phyloP scores from a whole-genome alignment of 2,113 vertebrate genomes.

The Corydoras sp. region DNA sequence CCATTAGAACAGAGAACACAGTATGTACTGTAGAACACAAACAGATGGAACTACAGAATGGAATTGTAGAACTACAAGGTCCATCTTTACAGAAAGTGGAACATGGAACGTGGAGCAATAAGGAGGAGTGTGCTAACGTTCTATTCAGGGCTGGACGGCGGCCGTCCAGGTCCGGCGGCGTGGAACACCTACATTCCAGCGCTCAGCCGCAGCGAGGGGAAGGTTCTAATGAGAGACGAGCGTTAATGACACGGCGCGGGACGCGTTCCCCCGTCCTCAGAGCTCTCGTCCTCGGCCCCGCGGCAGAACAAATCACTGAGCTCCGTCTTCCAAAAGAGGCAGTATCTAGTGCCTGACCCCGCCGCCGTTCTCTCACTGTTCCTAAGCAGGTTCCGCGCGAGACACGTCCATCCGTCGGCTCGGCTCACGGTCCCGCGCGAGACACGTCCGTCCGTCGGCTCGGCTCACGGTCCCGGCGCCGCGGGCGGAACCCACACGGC shows the following conservation, averaged over 20 bases:
- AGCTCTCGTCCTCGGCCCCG: constrained; percentile 58
- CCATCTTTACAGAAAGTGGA: too few relatives aligned
- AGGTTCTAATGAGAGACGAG: constrained; percentile 13
- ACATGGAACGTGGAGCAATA: too few relatives aligned
- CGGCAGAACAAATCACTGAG: constrained; percentile 48
- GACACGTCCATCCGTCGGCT: too few relatives aligned
- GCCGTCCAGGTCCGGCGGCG: too few relatives aligned
- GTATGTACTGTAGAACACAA: too few relatives aligned
- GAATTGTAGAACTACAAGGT: too few relatives aligned
- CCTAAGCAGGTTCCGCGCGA: constrained; percentile 35
- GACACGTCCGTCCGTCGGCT: background rate
- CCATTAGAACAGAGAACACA: too few relatives aligned
- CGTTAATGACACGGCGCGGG: constrained; percentile 46
- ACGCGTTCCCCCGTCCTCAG: constrained; percentile 32
- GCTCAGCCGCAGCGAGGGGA: background rate
- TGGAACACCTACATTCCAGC: too few relatives aligned
- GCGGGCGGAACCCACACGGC: too few relatives aligned
- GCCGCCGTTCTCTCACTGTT: constrained; percentile 34
- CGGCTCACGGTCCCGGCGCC: background rate
- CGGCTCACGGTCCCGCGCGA: constrained; percentile 29
- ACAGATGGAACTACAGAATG: too few relatives aligned
- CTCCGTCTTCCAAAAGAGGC: constrained; percentile 41
- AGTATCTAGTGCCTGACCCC: constrained; percentile 43
- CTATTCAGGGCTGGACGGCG: too few relatives aligned
- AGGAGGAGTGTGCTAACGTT: too few relatives aligned